phyloP scores from a whole-genome alignment of 2,113 vertebrate species.

The Vireo altiloquus region DNA sequence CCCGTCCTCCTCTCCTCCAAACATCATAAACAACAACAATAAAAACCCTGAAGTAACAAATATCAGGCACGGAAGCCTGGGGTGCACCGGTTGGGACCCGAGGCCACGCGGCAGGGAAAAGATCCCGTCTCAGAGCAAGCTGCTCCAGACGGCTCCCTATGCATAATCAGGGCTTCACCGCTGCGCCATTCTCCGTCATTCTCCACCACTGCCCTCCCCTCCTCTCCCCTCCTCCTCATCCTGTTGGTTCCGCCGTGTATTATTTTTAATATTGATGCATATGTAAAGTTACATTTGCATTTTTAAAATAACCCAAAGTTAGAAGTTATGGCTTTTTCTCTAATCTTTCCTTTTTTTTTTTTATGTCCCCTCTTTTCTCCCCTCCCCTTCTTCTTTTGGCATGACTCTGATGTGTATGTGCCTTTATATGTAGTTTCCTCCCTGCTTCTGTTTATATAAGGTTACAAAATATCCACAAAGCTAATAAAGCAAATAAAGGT shows the following conservation, averaged over 20 bases:
- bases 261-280: constrained; percentile 92
- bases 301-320: constrained; percentile 68
- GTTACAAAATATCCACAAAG: constrained; percentile 59
- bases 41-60: constrained; percentile 55
- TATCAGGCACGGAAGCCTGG: too few species aligned
- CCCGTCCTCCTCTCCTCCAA: neutral
- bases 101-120: too few species aligned
- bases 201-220: too few species aligned
- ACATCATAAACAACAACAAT: constrained; percentile 53
- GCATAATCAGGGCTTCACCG: too few species aligned
- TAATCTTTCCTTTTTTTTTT: neutral
- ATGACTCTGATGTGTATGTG: constrained; percentile 42
- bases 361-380: neutral
- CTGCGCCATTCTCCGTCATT: too few species aligned
- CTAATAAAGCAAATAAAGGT: constrained; percentile 44
- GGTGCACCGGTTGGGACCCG: too few species aligned
- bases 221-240: too few species aligned
- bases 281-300: constrained; percentile 90
- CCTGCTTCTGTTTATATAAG: constrained; percentile 53
- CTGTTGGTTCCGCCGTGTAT: constrained; percentile 60
- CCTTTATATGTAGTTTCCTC: constrained; percentile 46
- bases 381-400: neutral
- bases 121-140: too few species aligned
- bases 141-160: too few species aligned
- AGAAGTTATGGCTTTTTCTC: constrained; percentile 35